Evolutionary conservation across 2,113 vertebrate species (phyloP).

Genomic region (Zosterops lateralis): DNA sequence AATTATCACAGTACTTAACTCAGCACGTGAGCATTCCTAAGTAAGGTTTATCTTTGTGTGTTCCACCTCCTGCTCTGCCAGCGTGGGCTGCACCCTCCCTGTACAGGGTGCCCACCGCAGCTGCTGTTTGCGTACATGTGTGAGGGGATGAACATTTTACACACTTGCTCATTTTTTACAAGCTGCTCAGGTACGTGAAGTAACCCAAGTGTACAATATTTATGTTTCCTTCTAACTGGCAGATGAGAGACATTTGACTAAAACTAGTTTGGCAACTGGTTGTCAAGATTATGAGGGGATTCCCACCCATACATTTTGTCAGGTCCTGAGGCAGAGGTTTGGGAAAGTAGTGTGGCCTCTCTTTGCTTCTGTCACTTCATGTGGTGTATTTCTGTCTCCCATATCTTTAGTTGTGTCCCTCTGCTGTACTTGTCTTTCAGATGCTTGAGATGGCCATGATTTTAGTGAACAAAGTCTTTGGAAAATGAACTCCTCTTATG

Average conservation of each 20-base stretch:
- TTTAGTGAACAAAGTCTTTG: neutral
- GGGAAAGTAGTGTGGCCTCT: neutral
- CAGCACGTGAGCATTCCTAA: slow-evolving; percentile 1
- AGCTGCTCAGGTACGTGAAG: neutral
- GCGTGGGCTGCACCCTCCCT: neutral
- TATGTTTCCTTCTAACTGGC: neutral
- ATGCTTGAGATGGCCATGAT: neutral
- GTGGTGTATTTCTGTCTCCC: neutral
- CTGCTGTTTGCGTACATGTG: neutral
- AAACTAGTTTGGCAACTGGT: neutral
- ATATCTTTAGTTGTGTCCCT: neutral
- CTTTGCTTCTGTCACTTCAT: neutral
- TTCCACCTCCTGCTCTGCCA: neutral
- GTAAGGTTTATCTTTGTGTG: neutral
- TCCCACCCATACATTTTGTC: fast-evolving
- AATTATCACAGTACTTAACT: slow-evolving; percentile 11
- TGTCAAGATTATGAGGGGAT: neutral
- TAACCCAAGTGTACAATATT: neutral
- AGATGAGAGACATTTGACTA: neutral
- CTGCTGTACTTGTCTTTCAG: neutral
- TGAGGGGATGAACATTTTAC: neutral
- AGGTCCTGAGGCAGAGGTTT: neutral
- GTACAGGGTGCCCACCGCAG: neutral
- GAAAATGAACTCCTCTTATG: fast-evolving
- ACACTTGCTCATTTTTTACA: neutral